phyloP scores from a whole-genome alignment of 2,113 vertebrate species.

The Oreochromis tanganicae region DNA sequence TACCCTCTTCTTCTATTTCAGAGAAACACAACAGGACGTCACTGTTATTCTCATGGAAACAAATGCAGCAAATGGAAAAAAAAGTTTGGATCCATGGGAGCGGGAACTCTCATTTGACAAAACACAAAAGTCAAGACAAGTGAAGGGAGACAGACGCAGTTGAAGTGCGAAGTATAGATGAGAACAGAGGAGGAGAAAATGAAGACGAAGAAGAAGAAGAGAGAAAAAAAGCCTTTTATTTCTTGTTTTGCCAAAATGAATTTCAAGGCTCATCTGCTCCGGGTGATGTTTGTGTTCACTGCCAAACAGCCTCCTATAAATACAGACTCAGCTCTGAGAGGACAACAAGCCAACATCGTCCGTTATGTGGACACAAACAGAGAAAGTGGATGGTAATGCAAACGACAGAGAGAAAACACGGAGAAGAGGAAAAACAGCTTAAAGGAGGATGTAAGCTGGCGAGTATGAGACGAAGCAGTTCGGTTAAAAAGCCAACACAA shows the following conservation, averaged over 20 bases:
- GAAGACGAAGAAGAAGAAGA: neutral
- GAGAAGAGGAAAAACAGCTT: neutral
- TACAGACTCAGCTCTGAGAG: conserved; percentile 12
- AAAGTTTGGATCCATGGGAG: neutral
- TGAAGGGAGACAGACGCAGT: neutral
- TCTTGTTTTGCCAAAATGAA: conserved; percentile 51
- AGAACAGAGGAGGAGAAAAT: neutral
- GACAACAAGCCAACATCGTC: neutral
- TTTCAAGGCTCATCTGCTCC: conserved; percentile 68
- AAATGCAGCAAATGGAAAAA: neutral
- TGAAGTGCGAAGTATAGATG: neutral
- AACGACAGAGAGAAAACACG: neutral
- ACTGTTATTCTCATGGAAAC: neutral
- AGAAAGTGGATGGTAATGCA: neutral
- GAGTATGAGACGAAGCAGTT: neutral
- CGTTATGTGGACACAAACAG: neutral
- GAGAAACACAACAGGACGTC: conserved; percentile 5
- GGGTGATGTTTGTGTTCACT: conserved; percentile 33
- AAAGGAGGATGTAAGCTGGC: neutral
- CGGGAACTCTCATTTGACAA: conserved; percentile 27
- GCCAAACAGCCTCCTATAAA: conserved; percentile 41
- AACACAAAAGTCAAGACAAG: conserved; percentile 16
- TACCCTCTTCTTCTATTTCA: neutral
- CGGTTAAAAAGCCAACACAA: accelerated
- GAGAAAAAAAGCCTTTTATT: neutral